Evolutionary conservation across 2,888 invertebrate species (phyloP), one percentile per base, ranked within the genome.

Genomic region (Tethea ocularis): DNA sequence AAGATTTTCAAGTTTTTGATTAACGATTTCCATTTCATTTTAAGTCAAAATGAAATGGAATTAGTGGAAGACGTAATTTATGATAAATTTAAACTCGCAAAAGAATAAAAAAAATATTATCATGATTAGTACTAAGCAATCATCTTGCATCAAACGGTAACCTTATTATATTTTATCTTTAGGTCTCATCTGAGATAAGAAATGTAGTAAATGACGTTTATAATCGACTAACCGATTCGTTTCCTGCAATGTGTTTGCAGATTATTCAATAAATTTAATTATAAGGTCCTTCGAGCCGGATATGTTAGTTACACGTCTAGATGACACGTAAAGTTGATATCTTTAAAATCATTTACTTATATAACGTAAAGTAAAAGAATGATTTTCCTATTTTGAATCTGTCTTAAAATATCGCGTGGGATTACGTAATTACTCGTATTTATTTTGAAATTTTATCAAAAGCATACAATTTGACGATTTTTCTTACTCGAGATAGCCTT

Each of bases 201-300:
- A 2, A 20, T 46, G 46, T 17, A 46, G 20, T 57, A 60, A 60
- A 61, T 57, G 66, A 66, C 63, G 61, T 57, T 57, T 46, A 46
- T 46, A 46, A 20, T 46, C 46, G 46, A 46, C 46, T 20, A 7
- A 20, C 20, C 46, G 46, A 20, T 20, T 46, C 46, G n/a, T 20
- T 46, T 46, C 46, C 46, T 46, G 20, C 20, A 20, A 46, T 46
- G 20, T 20, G 8, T 20, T 46, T 46, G 46, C 59, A 66, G 66
- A 68, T 67, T 62, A 66, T 61, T 57, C 52, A 51, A 61, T 61
- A 57, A 63, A 62, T 64, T 60, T 62, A 62, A 33, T 60, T 58
- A 59, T 60, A 59, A 58, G 60, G 59, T 60, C 63, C 60, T 63
- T 57, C 55, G 58, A 52, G 59, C 58, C 65, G 62, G 46, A 46